Evolutionary conservation across 2,797 vertebrate species (phyloP).

Genomic region (Lophotriccus pileatus): DNA sequence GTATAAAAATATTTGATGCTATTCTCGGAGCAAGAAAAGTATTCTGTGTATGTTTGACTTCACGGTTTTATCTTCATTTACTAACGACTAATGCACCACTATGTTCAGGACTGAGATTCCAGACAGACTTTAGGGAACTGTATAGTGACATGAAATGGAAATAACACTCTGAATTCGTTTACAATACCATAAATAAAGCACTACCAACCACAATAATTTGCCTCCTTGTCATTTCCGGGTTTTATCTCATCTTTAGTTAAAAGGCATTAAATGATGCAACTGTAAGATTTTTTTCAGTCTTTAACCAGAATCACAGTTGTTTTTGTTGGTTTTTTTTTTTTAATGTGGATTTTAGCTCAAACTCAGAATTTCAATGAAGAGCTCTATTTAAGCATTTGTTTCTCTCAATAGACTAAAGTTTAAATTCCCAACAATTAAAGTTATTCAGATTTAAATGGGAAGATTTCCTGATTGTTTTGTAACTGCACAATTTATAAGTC

Average conservation of each 20-base stretch:
- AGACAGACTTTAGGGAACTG: background rate
- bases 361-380: slow-evolving; percentile 48
- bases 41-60: background rate
- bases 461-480: slow-evolving; percentile 76
- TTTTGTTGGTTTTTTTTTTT: background rate
- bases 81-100: background rate
- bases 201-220: background rate
- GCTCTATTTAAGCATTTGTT: slow-evolving; percentile 57
- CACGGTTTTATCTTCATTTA: background rate
- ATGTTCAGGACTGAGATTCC: background rate
- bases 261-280: background rate
- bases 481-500: slow-evolving; percentile 77
- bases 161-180: background rate
- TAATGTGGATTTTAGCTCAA: slow-evolving; percentile 1
- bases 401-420: slow-evolving; percentile 62
- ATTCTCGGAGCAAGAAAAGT: background rate
- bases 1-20: background rate
- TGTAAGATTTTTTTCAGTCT: background rate
- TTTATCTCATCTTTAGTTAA: background rate
- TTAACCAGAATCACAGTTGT: background rate
- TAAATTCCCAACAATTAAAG: slow-evolving; percentile 72
- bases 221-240: background rate
- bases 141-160: background rate
- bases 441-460: slow-evolving; percentile 76
- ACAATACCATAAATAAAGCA: background rate